Conservation (phyloP, 2,113 vertebrate genomes). For the Spilogale gracilis region DNA sequence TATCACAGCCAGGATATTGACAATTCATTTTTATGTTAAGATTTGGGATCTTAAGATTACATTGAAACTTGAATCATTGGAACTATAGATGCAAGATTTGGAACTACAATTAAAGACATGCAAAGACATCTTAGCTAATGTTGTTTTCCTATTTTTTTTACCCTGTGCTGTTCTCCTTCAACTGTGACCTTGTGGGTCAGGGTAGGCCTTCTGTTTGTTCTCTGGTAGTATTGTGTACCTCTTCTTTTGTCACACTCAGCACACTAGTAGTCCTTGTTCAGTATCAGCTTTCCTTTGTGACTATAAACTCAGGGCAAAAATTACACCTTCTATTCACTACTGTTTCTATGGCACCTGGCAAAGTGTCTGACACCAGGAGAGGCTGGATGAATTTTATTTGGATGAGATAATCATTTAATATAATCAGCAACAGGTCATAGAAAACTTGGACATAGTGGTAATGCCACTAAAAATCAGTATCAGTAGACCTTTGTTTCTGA, state of each 20-base stretch:
- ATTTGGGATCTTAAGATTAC: neutral
- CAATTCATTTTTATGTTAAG: neutral
- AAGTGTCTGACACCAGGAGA: neutral
- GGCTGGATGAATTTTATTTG: neutral
- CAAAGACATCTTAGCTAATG: neutral
- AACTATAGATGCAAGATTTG: neutral
- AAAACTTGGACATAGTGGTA: neutral
- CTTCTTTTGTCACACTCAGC: neutral
- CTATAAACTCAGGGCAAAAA: neutral
- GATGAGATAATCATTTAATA: slow-evolving; percentile 5
- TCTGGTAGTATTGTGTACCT: too few species aligned
- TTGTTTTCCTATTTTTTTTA: neutral
- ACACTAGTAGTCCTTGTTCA: neutral
- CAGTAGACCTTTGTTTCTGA: slow-evolving; percentile 3
- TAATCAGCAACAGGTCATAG: neutral
- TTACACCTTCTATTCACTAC: neutral
- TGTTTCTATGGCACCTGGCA: slow-evolving; percentile 50
- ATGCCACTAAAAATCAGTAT: neutral
- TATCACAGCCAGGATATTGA: neutral
- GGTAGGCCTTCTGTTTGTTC: neutral
- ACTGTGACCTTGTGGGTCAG: neutral
- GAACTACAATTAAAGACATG: neutral
- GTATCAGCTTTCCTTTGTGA: slow-evolving; percentile 2
- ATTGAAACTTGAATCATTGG: neutral
- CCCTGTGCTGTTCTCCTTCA: neutral